Evolutionary conservation across 2,888 invertebrate species (phyloP), one percentile per base, ranked within the genome.

Genomic region (Thereva unica): DNA sequence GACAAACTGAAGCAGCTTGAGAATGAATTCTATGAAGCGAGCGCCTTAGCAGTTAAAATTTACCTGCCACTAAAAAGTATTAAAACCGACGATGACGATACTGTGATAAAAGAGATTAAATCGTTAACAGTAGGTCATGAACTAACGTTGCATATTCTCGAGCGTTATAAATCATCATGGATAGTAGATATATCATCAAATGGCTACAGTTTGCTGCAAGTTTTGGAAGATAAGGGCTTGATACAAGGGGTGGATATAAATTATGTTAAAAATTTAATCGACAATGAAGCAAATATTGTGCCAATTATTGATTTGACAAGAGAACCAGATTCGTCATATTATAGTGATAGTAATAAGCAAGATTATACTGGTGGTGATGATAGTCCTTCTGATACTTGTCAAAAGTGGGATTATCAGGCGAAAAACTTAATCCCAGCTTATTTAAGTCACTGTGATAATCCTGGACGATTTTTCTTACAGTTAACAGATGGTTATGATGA

Each of bases 401-500:
- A 23, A 23, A 23, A 23, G 23, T 23, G 1, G 61, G 61, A 50
- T 34, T 49, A 61, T 5, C 41, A 61, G 6, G 35, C 50, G 40
- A 47, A 49, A 41, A 52, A 56, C 38, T 67, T 82, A 71, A 76
- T 79, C 0, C 82, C 83, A 64, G 87, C 87, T 0, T 82, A 83
- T 70, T 85, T 91, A 40, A 84, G 88, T 69, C 91, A 92, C 72
- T 85, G 87, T n/a, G 90, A 91, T 75, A 86, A 86, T 52, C 91
- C 92, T 0, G 87, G 86, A 44, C 87, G 89, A 71, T 90, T 92
- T 78, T 92, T 90, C 84, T 80, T 92, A 8, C 91, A 91, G 75
- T 82, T 86, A 73, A 73, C 78, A 0, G 85, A 87, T 40, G 85
- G 87, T 64, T 73, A 84, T 0, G 80, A 83, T 0, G 82, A 81